Evolutionary conservation across 1,140 invertebrate species (phyloP), one percentile per base, ranked within the genome.

Genomic region (Conopomorpha cramerella): DNA sequence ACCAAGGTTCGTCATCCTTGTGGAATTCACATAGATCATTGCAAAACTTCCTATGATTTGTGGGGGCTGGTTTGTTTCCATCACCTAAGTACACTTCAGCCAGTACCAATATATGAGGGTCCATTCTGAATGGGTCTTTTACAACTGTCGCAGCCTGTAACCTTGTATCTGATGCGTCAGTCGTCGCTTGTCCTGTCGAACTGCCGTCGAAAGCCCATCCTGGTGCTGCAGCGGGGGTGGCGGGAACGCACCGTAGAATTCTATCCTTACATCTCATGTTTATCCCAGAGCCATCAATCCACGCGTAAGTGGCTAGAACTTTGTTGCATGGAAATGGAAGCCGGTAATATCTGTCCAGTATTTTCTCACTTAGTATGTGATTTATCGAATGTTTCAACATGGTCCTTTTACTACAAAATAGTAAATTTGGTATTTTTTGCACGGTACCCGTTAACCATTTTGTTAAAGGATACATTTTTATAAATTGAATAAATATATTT

Each of bases 141-240:
- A 94, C 98, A 30, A 98, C 84, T 3, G 85, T 90, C 16, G 91
- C 87, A 3, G 96, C 95, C 43, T 89, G 82, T 1, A 99, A 80
- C 54, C 86, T 93, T 6, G 93, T 86, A 60, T 99, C 96, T 15
- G 94, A 95, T 52, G 91, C 90, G 41, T 76, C 79, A 6, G 88
- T 86, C 38, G 86, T 79, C 1, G 89, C 88, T 72, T 91, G 89
- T 36, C 85, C 85, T 0, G 89, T 91, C 0, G 89, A 91, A 56
- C 93, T 96, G 2, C 96, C 96, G 77, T 98, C 95, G 58, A 93
- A 98, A 48, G 94, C 94, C 96, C 96, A 98, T 4, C 86, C 80
- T 1, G 96, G 96, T 31, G 95, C 80, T 34, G 96, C 95, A 30
- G 67, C 58, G 6, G 86, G 77, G 34, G 66, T 70, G 43, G 82